Evolutionary conservation across 2,797 vertebrate genomes (phyloP), one percentile per base, ranked within the genome.

Genomic region (Adelosebastes latens): DNA sequence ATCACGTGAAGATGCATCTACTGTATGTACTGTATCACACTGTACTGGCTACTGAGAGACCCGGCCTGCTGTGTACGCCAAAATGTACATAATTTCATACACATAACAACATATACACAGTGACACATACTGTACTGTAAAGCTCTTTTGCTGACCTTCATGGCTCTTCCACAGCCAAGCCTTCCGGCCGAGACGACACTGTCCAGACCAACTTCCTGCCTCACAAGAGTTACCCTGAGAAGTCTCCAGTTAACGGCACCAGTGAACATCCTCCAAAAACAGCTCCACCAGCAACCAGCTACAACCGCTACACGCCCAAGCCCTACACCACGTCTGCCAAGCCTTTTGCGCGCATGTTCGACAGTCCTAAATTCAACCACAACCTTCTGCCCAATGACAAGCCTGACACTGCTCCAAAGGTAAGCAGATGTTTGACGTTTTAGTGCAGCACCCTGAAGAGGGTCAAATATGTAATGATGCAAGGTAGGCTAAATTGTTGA

Each of bases 281-380:
- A 0, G 87, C 89, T 32, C 93, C 93, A 13, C 87, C 89, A 77
- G 80, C 95, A 63, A 90, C 96, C 42, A 94, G 95, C 83, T 98
- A 97, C 81, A 97, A 96, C 84, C 96, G 96, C 83, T 98, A 97
- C 82, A 94, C 94, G 22, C 94, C 97, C 77, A 98, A 98, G 86
- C 97, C 96, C n/a, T 98, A 96, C 85, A 98, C 94, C 63, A 96
- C 92, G 79, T 95, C 97, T 53, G 97, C 97, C 63, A 96, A 96
- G 72, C 97, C 97, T 3, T 99, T 97, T 65, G 95, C 99, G 61
- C 97, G 98, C 94, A 99, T 99, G 94, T 99, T 99, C 24, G 98
- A 99, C 84, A 99, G 98, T 78, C 98, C 98, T 0, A 99, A 99
- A 87, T 99, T 99, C 94, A 99, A 97, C 92, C 98, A 99, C 92